These are phyloP conservation scores for Galaxea fascicularis DNA, from an alignment of 92 coral and sea anemone genomes.

Conservation along the genomic window DNA sequence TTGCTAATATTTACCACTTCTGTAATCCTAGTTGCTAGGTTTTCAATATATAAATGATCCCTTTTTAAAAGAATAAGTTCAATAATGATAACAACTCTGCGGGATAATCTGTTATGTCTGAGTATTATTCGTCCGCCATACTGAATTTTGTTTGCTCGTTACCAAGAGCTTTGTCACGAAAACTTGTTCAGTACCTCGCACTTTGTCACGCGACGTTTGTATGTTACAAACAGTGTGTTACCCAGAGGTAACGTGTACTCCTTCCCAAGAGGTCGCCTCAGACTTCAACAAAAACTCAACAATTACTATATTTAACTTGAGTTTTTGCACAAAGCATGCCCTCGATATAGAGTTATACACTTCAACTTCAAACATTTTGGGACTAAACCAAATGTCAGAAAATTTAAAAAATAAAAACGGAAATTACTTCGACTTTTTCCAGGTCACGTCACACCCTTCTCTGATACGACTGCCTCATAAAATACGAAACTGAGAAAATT, in stretches of 20 bases:
- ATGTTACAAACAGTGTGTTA: too few species aligned
- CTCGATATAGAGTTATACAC: neutral
- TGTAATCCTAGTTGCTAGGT: neutral
- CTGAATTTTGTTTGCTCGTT: neutral
- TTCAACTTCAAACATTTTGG: neutral
- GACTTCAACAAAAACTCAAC: neutral
- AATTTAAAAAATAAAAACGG: too few species aligned
- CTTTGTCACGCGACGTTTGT: too few species aligned
- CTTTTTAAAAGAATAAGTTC: slow-evolving; percentile 9
- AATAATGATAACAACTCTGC: slow-evolving; percentile 22
- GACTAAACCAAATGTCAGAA: neutral
- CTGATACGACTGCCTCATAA: too few species aligned
- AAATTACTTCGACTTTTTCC: too few species aligned
- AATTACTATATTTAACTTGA: too few species aligned
- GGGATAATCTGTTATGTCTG: neutral
- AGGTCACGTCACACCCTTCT: too few species aligned
- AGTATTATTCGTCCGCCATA: slow-evolving; percentile 1
- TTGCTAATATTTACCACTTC: neutral
- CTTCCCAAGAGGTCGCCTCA: neutral
- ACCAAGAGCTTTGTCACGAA: neutral
- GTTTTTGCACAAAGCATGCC: too few species aligned
- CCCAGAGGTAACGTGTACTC: neutral
- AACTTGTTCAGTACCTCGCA: neutral
- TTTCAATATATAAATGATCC: neutral
- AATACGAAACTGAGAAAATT: too few species aligned